A percentile compares a stretch with the other conserved stretches of the same genome.
These are phyloP conservation scores for Spilarctia lutea DNA, from an alignment of 2,888 invertebrate species.

Conservation along the genomic window DNA sequence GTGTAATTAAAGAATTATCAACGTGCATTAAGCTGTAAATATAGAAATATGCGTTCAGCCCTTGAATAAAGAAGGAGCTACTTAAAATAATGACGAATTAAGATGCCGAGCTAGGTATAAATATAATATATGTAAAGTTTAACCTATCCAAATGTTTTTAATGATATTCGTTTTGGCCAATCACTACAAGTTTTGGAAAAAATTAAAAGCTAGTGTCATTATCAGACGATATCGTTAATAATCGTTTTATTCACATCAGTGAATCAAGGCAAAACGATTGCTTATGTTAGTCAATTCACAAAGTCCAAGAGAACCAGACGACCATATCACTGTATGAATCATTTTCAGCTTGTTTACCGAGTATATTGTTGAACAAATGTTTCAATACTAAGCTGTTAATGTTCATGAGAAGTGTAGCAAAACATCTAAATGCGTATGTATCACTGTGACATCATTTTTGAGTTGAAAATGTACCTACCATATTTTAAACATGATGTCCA, in stretches of 20 bases:
- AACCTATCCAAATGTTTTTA: no score
- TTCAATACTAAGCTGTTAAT: conserved; percentile 24
- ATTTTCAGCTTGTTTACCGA: conserved; percentile 32
- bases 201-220: neutral
- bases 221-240: no score
- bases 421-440: conserved; percentile 29
- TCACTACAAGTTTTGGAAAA: neutral
- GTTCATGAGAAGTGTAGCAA: conserved; percentile 26
- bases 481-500: neutral
- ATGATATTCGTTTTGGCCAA: no score
- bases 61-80: no score
- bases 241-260: no score
- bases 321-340: conserved; percentile 25
- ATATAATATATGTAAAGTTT: no score
- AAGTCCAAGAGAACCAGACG: conserved; percentile 34
- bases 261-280: conserved; percentile 18
- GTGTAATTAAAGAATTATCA: neutral
- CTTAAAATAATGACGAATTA: no score
- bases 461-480: neutral
- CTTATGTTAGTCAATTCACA: conserved; percentile 24
- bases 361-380: conserved; percentile 8
- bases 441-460: conserved; percentile 2
- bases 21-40: neutral
- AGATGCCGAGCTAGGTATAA: no score
- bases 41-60: no score